Base-by-base conservation (phyloP, 2,888 invertebrate genomes). In the Leptopilina drosophilae region DNA sequence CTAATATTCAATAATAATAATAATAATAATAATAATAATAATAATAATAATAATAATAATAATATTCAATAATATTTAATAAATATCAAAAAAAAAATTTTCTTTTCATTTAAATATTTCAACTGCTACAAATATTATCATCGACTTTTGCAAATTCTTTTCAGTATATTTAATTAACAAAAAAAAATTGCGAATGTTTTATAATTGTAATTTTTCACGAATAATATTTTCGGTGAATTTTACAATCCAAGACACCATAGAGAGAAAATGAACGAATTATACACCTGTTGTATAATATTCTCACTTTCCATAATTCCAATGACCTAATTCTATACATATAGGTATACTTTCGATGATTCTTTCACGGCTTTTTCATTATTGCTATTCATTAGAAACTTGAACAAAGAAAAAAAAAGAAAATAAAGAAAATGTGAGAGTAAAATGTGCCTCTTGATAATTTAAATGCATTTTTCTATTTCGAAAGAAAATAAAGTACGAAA, bases 271-370 rank as follows among this genome's bases (percentile, higher is more conserved):
- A 64, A 64, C 33, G 64, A 64, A 64, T 26, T 62, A 20, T 20
- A 62, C 15, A 33, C 12, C 12, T 64, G 33, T 64, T 64, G 64
- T 64, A 64, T 64, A 64, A 64, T 64, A 14, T 33, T 64, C 40
- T 64, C 64, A 64, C 64, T 64, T 64, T 64, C 64, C 40, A 64
- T 33, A 64, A 64, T 33, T 64, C 33, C 64, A 64, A 64, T 64
- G 64, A 64, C 64, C 64, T 40, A 64, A 40, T 64, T 64, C 64
- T 64, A 64, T 33, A 64, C 40, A 64, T 64, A 14, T 64, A 26
- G 40, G 14, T 64, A 62, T 15, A 62, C 15, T 15, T 62, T 62
- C 62, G 62, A 62, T 62, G 20, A 62, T 62, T 9, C 14, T 15
- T 20, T 62, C 20, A 62, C 20, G 62, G 20, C 20, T 15, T 62